These are phyloP conservation scores for Pseudolaguvia tuberculata DNA, from an alignment of 2,113 vertebrate genomes.

Conservation along the genomic window DNA sequence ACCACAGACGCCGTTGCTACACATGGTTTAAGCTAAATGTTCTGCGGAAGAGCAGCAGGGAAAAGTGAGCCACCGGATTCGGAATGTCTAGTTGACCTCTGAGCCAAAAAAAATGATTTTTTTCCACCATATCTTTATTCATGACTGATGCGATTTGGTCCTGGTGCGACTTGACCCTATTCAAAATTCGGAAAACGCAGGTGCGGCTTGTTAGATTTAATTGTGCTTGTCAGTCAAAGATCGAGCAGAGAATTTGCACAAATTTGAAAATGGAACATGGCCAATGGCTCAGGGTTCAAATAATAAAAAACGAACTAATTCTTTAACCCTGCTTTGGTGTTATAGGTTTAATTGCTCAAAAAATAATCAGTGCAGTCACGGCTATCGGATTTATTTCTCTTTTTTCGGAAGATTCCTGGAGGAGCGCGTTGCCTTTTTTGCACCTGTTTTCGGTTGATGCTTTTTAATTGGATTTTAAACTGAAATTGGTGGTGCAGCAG, in stretches of 20 bases:
- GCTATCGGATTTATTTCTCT: neutral
- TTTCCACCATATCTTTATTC: neutral
- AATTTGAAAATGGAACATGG: neutral
- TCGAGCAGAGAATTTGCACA: neutral
- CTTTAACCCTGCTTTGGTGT: neutral
- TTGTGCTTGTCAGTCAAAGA: neutral
- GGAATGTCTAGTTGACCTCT: neutral
- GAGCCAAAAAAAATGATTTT: constrained; percentile 1
- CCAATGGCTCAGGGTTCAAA: too few relatives aligned
- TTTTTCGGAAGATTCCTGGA: neutral
- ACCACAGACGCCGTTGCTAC: too few relatives aligned
- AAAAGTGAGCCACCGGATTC: neutral
- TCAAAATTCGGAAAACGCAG: neutral
- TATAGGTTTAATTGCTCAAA: neutral
- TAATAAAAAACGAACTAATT: neutral
- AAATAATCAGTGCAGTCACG: neutral
- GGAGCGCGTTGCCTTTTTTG: too few relatives aligned
- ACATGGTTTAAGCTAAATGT: too few relatives aligned
- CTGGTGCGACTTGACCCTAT: neutral
- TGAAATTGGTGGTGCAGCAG: neutral
- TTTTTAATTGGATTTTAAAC: neutral
- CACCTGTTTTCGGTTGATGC: neutral
- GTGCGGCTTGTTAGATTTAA: constrained; percentile 17
- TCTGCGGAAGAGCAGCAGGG: neutral
- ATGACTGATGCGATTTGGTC: neutral